Conservation (phyloP, 1,140 invertebrate genomes). For the Pachypeltis micranthus region DNA sequence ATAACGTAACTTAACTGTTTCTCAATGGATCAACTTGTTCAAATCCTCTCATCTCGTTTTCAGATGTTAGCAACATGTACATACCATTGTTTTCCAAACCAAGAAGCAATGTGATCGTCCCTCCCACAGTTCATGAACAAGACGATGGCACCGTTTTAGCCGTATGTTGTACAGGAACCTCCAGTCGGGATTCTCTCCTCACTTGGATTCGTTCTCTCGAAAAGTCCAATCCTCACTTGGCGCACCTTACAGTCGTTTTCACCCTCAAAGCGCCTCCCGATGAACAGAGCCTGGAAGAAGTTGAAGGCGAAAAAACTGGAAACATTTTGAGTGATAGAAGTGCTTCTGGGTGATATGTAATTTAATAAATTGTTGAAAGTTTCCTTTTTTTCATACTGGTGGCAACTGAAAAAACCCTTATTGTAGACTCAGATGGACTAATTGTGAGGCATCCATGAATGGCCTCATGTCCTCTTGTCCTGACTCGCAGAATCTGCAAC, state of each 20-base stretch:
- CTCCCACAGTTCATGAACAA: constrained; percentile 71
- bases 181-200: constrained; percentile 74
- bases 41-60: constrained; percentile 13
- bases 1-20: too few species aligned
- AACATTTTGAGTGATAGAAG: too few species aligned
- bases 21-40: too few species aligned
- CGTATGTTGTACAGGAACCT: constrained; percentile 80
- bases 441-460: too few species aligned
- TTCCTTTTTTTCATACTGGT: too few species aligned
- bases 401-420: too few species aligned
- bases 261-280: constrained; percentile 14
- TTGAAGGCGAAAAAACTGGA: neutral
- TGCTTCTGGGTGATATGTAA: too few species aligned
- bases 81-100: constrained; percentile 19
- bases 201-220: constrained; percentile 86
- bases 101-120: neutral
- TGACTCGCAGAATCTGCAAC: too few species aligned
- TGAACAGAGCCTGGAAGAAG: neutral
- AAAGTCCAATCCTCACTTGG: constrained; percentile 59
- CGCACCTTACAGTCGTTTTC: constrained; percentile 21
- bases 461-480: too few species aligned
- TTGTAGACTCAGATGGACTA: too few species aligned
- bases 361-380: too few species aligned
- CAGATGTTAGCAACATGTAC: constrained; percentile 31
- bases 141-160: constrained; percentile 81